Conservation (phyloP, 2,113 vertebrate species). For the Thryonomys swinderianus region DNA sequence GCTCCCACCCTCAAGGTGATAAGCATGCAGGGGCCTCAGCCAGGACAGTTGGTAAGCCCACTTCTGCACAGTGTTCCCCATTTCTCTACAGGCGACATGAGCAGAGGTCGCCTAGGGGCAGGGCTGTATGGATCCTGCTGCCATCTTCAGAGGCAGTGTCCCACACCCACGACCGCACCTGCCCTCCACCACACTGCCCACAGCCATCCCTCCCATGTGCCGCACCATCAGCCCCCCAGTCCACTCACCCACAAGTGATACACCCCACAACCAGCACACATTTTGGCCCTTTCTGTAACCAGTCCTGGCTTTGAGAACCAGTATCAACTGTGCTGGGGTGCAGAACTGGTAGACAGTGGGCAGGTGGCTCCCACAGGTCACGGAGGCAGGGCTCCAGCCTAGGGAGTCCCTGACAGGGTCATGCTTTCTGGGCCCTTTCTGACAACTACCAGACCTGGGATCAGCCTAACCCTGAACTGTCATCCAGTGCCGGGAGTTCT, state of each 20-base stretch:
- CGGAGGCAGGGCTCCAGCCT: no score
- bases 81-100: not conserved
- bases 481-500: not conserved
- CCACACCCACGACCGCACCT: not conserved
- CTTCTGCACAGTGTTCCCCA: no score
- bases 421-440: not conserved
- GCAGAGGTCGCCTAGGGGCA: not conserved
- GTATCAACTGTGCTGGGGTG: not conserved
- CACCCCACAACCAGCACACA: not conserved
- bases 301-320: no score
- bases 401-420: not conserved
- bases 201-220: not conserved
- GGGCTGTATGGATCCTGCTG: not conserved
- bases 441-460: not conserved
- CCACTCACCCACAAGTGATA: not conserved
- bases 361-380: not conserved
- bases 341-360: no score
- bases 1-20: not conserved
- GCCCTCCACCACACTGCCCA: not conserved
- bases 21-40: not conserved
- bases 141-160: not conserved
- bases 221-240: no score
- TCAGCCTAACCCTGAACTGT: no score
- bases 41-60: not conserved
- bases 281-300: no score